These are phyloP conservation scores for Colossoma macropomum DNA, from an alignment of 2,113 vertebrate genomes.

Conservation along the genomic window DNA sequence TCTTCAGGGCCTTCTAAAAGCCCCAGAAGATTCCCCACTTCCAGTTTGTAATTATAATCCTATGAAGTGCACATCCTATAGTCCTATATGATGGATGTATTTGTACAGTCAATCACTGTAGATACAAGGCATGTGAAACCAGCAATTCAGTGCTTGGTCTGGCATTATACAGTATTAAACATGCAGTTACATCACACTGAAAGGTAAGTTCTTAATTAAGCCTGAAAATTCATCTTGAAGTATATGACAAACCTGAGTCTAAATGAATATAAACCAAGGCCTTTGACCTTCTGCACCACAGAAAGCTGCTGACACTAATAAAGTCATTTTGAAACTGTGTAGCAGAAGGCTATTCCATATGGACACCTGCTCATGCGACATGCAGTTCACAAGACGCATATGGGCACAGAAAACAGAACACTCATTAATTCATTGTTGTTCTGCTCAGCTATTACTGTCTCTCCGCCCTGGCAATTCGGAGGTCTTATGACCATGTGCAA, in stretches of 20 bases:
- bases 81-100: too few species aligned
- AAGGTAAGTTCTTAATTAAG: too few species aligned
- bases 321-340: conserved; percentile 9
- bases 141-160: too few species aligned
- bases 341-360: conserved; percentile 52
- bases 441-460: background rate
- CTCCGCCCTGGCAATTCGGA: background rate
- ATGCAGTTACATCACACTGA: too few species aligned
- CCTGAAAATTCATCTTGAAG: background rate
- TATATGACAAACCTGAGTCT: background rate
- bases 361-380: conserved; percentile 34
- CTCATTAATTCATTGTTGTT: conserved; percentile 3
- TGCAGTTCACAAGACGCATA: conserved; percentile 40
- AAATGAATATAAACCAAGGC: background rate
- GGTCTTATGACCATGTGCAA: background rate
- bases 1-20: too few species aligned
- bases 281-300: background rate
- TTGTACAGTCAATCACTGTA: too few species aligned
- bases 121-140: too few species aligned
- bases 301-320: conserved; percentile 9
- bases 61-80: too few species aligned
- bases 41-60: too few species aligned
- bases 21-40: too few species aligned
- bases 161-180: too few species aligned
- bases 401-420: conserved; percentile 14